These are phyloP conservation scores for Numenius arquata DNA, from an alignment of 2,113 vertebrate species.

Conservation along the genomic window DNA sequence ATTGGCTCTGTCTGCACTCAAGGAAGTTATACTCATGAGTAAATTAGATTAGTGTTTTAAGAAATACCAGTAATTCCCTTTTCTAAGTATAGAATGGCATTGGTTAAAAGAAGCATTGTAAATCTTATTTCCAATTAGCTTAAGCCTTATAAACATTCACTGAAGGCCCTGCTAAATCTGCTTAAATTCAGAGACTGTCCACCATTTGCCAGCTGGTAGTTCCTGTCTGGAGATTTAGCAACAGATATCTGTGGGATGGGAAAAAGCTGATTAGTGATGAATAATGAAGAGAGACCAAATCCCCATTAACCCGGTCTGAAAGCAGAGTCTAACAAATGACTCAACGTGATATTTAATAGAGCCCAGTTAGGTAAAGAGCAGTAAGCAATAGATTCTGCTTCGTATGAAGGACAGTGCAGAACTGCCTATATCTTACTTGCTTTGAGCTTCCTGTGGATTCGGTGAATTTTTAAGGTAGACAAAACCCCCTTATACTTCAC, in stretches of 20 bases:
- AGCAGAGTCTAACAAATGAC: slow-evolving; percentile 17
- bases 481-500: background rate
- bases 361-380: background rate
- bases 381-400: background rate
- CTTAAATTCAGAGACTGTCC: slow-evolving; percentile 41
- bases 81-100: slow-evolving; percentile 10
- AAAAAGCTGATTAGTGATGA: slow-evolving; percentile 49
- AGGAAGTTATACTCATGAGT: background rate
- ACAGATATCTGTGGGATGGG: slow-evolving; percentile 47
- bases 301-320: slow-evolving; percentile 21
- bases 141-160: slow-evolving; percentile 39
- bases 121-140: slow-evolving; percentile 65
- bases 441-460: background rate
- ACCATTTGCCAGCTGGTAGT: slow-evolving; percentile 10
- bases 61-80: slow-evolving; percentile 3
- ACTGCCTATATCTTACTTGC: background rate
- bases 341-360: background rate
- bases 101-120: slow-evolving; percentile 41
- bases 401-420: background rate
- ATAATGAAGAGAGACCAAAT: slow-evolving; percentile 28
- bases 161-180: slow-evolving; percentile 45
- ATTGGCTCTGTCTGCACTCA: background rate
- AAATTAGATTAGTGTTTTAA: slow-evolving; percentile 49
- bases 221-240: slow-evolving; percentile 52
- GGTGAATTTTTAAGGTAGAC: background rate